Evolutionary conservation across 2,113 vertebrate species (phyloP), one percentile per base, ranked within the genome.

Genomic region (Oncorhynchus gorbuscha): DNA sequence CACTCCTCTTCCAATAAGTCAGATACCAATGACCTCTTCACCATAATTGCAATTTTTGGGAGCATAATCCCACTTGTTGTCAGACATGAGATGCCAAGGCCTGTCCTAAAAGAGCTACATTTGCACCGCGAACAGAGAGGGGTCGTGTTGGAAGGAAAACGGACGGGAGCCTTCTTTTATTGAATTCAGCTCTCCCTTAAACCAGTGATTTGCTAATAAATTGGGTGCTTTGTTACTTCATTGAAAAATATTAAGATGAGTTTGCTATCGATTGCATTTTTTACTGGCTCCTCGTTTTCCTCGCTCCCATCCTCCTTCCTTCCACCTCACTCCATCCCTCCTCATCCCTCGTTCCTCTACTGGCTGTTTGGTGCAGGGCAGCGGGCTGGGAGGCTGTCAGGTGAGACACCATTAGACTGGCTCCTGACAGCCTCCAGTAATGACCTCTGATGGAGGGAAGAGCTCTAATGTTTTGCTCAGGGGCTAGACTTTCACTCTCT

Each of bases 21-120:
- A 94, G 93, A 92, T 87, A 90, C 89, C 87, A 93, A 91, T 83
- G 79, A 94, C 91, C 89, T 89, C 81, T 92, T 88, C 90, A 90
- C 82, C 18, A 92, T 94, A 95, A 96, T 94, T 94, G 89, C 86
- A 84, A 83, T 69, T 3, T 83, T 88, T 79, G 87, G 87, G 87
- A 93, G 83, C 87, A 85, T 86, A 90, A 82, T 85, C 76, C 83
- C 89, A 90, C 82, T 89, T 80, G 87, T 85, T 92, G 92, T 90
- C 91, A 91, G 90, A 84, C 83, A 81, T 87, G 89, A 55, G 86
- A 88, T 79, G 74, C 86, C 84, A 86, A 85, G 81, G 84, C 72
- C 3, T 12, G 86, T 81, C 87, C 88, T 88, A 88, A 80, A 91
- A 70, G 76, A 59, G 75, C 13, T 28, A 24, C 30, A 74, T 74